These are phyloP conservation scores for Umimayanthus chanpuru DNA, from an alignment of 92 coral and sea anemone species.

Conservation along the genomic window DNA sequence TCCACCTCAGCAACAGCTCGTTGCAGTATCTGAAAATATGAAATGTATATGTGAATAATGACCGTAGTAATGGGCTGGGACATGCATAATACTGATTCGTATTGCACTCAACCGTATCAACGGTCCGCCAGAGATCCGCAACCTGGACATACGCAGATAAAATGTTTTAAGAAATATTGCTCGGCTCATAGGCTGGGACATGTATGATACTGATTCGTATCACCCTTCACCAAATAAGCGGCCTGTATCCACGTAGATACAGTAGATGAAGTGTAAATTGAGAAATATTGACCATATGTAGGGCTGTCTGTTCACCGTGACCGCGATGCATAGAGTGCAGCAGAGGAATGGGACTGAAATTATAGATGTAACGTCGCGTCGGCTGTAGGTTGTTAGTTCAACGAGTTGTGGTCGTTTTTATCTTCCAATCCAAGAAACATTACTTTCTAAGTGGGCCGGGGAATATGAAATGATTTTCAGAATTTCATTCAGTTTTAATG, in stretches of 20 bases:
- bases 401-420: not conserved
- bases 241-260: not conserved
- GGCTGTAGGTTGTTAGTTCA: no score
- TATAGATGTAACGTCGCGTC: no score
- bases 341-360: not conserved
- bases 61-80: not conserved
- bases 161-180: not conserved
- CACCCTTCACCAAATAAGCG: not conserved
- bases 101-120: not conserved
- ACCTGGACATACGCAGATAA: not conserved
- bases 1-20: conserved; percentile 31
- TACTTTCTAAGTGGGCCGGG: not conserved
- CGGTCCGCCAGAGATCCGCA: not conserved
- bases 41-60: not conserved
- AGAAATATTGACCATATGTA: not conserved
- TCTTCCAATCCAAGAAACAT: not conserved
- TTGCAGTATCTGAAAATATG: conserved; percentile 12
- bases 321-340: not conserved
- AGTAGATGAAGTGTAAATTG: not conserved
- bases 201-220: not conserved
- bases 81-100: not conserved
- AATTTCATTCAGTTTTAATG: not conserved
- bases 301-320: not conserved
- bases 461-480: not conserved
- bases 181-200: not conserved